Conservation (phyloP, 2,888 invertebrate species). For the Drepana falcataria region DNA sequence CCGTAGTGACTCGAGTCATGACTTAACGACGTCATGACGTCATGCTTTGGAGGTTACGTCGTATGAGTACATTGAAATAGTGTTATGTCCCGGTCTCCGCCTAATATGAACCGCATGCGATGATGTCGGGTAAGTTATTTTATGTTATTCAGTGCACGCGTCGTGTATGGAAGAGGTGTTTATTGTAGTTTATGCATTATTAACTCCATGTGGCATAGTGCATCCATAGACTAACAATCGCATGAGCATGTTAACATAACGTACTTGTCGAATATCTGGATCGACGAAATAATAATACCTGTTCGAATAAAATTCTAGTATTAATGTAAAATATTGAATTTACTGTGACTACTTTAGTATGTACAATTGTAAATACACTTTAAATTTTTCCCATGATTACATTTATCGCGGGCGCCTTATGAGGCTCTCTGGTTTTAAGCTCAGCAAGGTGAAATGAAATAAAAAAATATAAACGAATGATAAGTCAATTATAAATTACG, state of each 20-base stretch:
- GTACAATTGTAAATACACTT: background rate
- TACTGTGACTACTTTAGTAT: background rate
- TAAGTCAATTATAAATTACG: too few species aligned
- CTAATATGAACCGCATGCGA: conserved; percentile 33
- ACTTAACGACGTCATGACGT: conserved; percentile 7
- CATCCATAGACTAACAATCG: conserved; percentile 1
- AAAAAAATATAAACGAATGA: too few species aligned
- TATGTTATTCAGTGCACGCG: conserved; percentile 35
- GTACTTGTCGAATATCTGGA: background rate
- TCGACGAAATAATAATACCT: background rate
- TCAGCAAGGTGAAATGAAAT: too few species aligned
- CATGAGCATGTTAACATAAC: background rate
- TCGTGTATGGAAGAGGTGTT: conserved; percentile 8
- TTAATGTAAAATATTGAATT: too few species aligned
- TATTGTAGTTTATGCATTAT: conserved; percentile 10
- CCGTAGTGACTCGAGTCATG: background rate
- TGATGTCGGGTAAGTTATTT: conserved; percentile 42
- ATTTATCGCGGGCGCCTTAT: too few species aligned
- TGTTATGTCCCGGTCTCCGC: conserved; percentile 20
- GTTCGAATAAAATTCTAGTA: too few species aligned
- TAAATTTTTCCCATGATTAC: background rate
- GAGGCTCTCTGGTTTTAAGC: too few species aligned
- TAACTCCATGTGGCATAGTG: conserved; percentile 6
- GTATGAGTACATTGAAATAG: background rate
- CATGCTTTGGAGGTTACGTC: background rate